Base-by-base conservation (phyloP, 2,113 vertebrate genomes). In the Columba livia region DNA sequence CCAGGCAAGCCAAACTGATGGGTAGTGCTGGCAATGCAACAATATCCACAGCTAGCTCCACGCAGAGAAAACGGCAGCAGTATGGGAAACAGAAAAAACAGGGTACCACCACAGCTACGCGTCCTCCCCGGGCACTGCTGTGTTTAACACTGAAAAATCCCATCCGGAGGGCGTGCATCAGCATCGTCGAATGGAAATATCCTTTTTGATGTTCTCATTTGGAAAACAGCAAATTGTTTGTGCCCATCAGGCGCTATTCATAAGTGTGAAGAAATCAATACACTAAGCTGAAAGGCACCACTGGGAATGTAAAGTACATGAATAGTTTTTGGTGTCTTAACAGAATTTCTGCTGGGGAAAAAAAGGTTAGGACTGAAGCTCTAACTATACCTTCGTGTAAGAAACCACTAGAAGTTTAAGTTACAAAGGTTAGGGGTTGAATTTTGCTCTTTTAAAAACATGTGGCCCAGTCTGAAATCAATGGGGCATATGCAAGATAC, bases 111-210 rank as follows among this genome's bases (percentile, higher is more conserved):
- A 98, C 99, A 3, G 98, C 99, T 94, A 99, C 99, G 0, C 98
- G 99, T 21, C 99, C 99, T 3, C 99, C 99, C 8, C 98, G 99
- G 8, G 99, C 99, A 44, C 98, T 99, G 88, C 99, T 99, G 96
- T 99, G 99, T 96, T 98, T 99, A 94, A 99, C 99, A 15, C 98
- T 99, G 89, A 99, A 99, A 98, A 99, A 99, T 93, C 99, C 99
- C 97, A 99, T 99, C 96, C 98, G 99, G 86, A 98, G 99, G 97
- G 99, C 99, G 5, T 99, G 99, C 97, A 99, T 99, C 98, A 99
- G 98, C 98, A 99, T 99, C n/a, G 99, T 99, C 15, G 99, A 99
- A 97, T 99, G 99, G 99, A 99, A 99, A 98, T 99, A 99, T 99
- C 99, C 99, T 99, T 99, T 96, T n/a, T 73, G 58, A 18, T 44